These are phyloP conservation scores for Saturnia pavonia DNA, from an alignment of 2,888 invertebrate species.

Conservation along the genomic window DNA sequence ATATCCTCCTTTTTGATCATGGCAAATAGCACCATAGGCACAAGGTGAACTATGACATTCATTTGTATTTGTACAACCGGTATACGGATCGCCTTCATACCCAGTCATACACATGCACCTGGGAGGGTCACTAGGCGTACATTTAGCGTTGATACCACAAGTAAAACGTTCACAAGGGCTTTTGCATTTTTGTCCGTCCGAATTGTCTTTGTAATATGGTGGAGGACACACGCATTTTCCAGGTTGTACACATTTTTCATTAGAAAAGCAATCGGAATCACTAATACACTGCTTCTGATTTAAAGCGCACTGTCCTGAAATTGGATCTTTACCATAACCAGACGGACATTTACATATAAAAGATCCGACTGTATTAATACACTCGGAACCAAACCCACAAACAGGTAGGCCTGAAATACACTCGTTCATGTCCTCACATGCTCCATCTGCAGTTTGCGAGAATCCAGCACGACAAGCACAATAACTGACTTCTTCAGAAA, in stretches of 20 bases:
- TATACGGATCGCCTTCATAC: constrained; percentile 92
- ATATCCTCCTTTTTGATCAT: constrained; percentile 92
- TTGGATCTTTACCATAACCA: constrained; percentile 91
- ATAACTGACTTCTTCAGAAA: constrained; percentile 94
- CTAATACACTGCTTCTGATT: constrained; percentile 91
- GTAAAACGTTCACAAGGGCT: constrained; percentile 95
- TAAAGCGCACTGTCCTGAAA: constrained; percentile 90
- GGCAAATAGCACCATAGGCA: constrained; percentile 93
- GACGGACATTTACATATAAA: constrained; percentile 91
- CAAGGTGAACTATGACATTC: constrained; percentile 93
- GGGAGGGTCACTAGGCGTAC: constrained; percentile 94
- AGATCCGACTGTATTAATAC: constrained; percentile 89
- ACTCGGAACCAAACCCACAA: constrained; percentile 94
- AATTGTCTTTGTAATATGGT: constrained; percentile 92
- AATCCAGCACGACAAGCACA: constrained; percentile 96
- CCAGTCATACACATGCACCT: constrained; percentile 94
- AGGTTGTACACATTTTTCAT: constrained; percentile 95
- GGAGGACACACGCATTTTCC: constrained; percentile 96
- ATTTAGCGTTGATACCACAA: constrained; percentile 95
- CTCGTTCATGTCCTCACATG: constrained; percentile 93
- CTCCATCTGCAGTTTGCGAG: constrained; percentile 87
- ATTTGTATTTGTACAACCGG: constrained; percentile 92
- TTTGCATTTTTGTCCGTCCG: constrained; percentile 93
- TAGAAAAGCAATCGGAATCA: constrained; percentile 91
- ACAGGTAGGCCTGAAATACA: constrained; percentile 88